phyloP scores from a whole-genome alignment of 92 coral and sea anemone genomes.

The Diadumene lineata region DNA sequence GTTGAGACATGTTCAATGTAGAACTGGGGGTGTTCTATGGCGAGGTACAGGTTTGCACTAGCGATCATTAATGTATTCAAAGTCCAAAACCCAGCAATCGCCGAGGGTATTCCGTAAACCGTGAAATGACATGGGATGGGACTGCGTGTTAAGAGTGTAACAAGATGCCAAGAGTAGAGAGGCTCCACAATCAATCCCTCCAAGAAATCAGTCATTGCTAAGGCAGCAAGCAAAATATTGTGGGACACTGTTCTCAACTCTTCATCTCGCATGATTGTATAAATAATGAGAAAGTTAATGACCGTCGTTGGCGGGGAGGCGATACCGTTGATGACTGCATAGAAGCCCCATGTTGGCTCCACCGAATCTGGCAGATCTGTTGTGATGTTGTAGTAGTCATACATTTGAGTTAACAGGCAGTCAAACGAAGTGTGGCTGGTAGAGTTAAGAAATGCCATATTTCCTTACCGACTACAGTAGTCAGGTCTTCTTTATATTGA shows the following conservation, averaged over 20 bases:
- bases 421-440: too few species aligned
- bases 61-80: conserved; percentile 3
- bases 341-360: background rate
- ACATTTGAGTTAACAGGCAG: too few species aligned
- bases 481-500: too few species aligned
- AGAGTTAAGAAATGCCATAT: too few species aligned
- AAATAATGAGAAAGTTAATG: conserved; percentile 10
- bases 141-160: background rate
- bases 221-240: conserved; percentile 13
- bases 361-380: conserved; percentile 1
- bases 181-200: conserved; percentile 13
- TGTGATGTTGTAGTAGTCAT: too few species aligned
- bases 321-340: conserved; percentile 20
- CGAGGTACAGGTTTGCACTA: conserved; percentile 7
- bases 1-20: background rate
- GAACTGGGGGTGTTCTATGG: conserved; percentile 2
- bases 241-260: background rate
- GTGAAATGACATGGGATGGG: background rate
- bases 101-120: background rate
- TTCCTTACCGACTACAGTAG: too few species aligned
- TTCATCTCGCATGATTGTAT: conserved; percentile 3
- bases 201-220: conserved; percentile 13
- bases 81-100: background rate
- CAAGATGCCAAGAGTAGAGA: conserved; percentile 1
- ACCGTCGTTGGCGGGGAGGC: background rate